Evolutionary conservation across 2,797 vertebrate species (phyloP).

Genomic region (Centropyge bicolor): DNA sequence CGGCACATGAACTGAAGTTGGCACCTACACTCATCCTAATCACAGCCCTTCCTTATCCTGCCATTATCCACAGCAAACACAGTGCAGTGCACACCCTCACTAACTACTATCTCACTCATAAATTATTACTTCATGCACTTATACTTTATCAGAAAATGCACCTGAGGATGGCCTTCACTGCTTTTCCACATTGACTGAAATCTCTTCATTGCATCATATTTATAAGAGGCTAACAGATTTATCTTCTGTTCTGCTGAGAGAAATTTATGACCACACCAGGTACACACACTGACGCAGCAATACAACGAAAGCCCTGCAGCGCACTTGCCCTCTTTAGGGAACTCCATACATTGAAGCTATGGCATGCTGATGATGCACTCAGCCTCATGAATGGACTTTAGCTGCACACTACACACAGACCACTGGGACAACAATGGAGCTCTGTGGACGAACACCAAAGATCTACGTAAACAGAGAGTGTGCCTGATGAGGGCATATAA

Average conservation of each 20-base stretch:
- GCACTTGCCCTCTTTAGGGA: conserved; percentile 25
- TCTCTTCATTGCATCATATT: background rate
- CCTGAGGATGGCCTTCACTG: background rate
- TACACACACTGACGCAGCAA: conserved; percentile 7
- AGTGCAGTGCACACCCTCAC: conserved; percentile 45
- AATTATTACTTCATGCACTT: conserved; percentile 15
- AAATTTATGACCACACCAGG: background rate
- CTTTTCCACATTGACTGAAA: background rate
- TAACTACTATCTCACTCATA: conserved; percentile 22
- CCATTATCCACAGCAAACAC: conserved; percentile 44
- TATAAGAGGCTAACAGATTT: background rate
- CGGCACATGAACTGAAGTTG: background rate
- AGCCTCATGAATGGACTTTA: conserved; percentile 66
- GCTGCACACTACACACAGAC: conserved; percentile 51
- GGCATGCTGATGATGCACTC: conserved; percentile 73
- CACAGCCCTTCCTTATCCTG: conserved; percentile 51
- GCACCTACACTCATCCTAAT: conserved; percentile 27
- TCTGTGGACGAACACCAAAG: conserved; percentile 64
- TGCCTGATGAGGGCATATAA: conserved; percentile 33
- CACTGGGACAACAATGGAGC: conserved; percentile 66
- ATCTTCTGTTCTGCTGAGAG: background rate
- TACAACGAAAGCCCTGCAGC: background rate
- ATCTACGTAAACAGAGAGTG: conserved; percentile 26
- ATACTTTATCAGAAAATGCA: background rate
- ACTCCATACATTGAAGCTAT: conserved; percentile 54